These are phyloP conservation scores for Bubo bubo DNA, from an alignment of 2,113 vertebrate genomes.

Conservation along the genomic window DNA sequence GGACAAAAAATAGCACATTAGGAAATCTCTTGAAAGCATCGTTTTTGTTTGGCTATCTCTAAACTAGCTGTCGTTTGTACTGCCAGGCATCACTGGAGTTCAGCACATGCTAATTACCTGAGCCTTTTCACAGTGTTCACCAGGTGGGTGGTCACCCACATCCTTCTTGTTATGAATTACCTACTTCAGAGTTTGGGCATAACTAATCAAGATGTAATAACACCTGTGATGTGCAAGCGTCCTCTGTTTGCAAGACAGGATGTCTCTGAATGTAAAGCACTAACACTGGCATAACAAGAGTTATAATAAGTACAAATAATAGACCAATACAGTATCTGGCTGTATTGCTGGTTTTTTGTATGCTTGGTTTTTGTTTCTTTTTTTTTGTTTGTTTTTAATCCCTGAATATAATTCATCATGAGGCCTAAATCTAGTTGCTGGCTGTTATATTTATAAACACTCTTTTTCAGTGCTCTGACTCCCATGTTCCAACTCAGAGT, in stretches of 20 bases:
- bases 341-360: not conserved
- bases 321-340: not conserved
- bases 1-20: not conserved
- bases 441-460: not conserved
- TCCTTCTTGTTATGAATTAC: not conserved
- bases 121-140: accelerated
- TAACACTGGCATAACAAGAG: not conserved
- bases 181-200: not conserved
- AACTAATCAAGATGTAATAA: not conserved
- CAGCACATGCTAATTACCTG: not conserved
- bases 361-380: too few relatives aligned
- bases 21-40: not conserved
- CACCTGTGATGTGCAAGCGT: not conserved
- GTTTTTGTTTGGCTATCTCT: not conserved
- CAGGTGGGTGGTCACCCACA: not conserved
- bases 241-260: not conserved
- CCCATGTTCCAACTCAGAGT: not conserved
- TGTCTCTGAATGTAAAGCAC: not conserved
- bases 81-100: not conserved
- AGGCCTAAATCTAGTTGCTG: not conserved
- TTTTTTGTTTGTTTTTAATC: not conserved
- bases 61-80: not conserved
- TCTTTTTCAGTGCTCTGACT: not conserved
- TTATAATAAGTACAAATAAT: not conserved
- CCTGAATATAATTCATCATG: not conserved